phyloP scores from a whole-genome alignment of 1,140 invertebrate species.

The Trichonephila inaurata region DNA sequence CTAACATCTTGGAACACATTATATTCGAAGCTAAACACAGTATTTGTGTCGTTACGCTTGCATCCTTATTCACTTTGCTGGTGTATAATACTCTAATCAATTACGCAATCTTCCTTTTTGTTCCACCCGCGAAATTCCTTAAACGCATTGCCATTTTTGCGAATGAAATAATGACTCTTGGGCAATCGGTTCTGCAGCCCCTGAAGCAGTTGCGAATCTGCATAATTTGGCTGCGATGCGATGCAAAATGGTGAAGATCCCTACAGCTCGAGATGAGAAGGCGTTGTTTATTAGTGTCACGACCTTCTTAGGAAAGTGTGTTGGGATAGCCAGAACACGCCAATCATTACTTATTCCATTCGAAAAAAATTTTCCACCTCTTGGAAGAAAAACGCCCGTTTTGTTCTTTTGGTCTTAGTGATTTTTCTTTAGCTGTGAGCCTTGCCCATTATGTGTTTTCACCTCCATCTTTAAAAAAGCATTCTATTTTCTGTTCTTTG shows the following conservation, averaged over 20 bases:
- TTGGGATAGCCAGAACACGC: conserved; percentile 14
- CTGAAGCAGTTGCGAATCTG: conserved; percentile 11
- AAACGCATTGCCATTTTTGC: conserved; percentile 13
- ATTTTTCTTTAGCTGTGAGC: background rate
- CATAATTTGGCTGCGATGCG: conserved; percentile 12
- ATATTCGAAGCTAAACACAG: background rate
- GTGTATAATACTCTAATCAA: conserved; percentile 8
- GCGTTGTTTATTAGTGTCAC: conserved; percentile 54
- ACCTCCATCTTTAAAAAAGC: conserved; percentile 10
- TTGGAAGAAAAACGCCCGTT: conserved; percentile 28
- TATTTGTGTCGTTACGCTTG: background rate
- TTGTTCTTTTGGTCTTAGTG: conserved; percentile 13
- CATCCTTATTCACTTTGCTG: background rate
- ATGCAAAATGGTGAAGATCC: conserved; percentile 24
- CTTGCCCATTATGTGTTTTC: conserved; percentile 22
- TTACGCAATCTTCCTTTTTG: background rate
- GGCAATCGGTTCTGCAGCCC: background rate
- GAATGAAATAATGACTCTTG: conserved; percentile 35
- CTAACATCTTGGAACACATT: background rate
- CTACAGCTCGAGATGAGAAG: conserved; percentile 25
- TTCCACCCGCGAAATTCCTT: conserved; percentile 15
- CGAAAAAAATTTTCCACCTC: conserved; percentile 6
- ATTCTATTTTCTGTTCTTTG: background rate
- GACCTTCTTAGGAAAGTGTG: conserved; percentile 36
- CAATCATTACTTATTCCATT: conserved; percentile 45